These are phyloP conservation scores for Scarus forsteni DNA, from an alignment of 2,797 vertebrate species.

Conservation along the genomic window DNA sequence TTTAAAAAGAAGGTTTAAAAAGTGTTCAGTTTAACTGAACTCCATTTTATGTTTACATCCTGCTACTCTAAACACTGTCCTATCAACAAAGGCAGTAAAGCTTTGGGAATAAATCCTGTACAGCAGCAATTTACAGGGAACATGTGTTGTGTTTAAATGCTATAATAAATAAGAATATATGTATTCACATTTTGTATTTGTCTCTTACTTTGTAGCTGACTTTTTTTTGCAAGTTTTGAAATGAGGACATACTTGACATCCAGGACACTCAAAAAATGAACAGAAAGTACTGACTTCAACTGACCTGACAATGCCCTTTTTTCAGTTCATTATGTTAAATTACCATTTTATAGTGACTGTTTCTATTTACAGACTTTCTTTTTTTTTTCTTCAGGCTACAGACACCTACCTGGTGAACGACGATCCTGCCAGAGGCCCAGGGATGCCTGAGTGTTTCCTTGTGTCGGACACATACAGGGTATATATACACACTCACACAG, in stretches of 20 bases:
- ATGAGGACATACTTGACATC: not conserved
- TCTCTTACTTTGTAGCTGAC: too few relatives aligned
- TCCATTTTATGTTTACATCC: too few relatives aligned
- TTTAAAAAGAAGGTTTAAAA: too few relatives aligned
- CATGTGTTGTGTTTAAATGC: too few relatives aligned
- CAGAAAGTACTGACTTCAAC: not conserved
- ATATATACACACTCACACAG: slow-evolving; percentile 58
- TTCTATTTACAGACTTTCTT: too few relatives aligned
- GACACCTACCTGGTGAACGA: slow-evolving; percentile 89
- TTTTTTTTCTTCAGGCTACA: slow-evolving; percentile 80
- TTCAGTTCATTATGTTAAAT: not conserved
- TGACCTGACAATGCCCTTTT: not conserved
- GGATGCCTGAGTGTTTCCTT: slow-evolving; percentile 88
- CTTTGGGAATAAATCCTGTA: too few relatives aligned
- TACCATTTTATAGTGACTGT: slow-evolving; percentile 20
- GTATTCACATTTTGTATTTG: too few relatives aligned
- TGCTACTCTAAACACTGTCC: too few relatives aligned
- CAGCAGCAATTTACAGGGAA: too few relatives aligned
- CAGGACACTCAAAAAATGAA: not conserved
- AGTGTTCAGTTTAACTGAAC: too few relatives aligned
- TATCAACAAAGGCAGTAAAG: too few relatives aligned
- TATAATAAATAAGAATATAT: too few relatives aligned
- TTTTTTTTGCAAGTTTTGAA: not conserved
- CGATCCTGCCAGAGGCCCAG: slow-evolving; percentile 84
- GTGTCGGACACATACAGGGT: slow-evolving; percentile 89